A percentile compares a stretch with the other conserved stretches of the same genome.
phyloP scores from a whole-genome alignment of 2,888 invertebrate species.

The Drosophila melanosoma region DNA sequence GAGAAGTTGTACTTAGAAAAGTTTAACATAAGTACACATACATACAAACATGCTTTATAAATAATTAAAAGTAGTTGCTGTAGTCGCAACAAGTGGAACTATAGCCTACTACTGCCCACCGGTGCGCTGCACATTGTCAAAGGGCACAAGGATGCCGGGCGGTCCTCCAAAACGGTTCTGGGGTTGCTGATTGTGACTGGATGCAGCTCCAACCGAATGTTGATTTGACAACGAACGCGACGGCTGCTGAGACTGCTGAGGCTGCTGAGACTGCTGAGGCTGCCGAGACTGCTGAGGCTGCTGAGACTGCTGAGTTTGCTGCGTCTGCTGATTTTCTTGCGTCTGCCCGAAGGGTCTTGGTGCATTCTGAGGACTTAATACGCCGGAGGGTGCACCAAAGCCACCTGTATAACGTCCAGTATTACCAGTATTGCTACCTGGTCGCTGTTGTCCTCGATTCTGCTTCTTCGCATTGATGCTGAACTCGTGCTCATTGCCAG shows the following conservation, averaged over 20 bases:
- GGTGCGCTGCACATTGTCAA: conserved; percentile 76
- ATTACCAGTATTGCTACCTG: conserved; percentile 14
- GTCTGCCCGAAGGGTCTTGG: conserved; percentile 66
- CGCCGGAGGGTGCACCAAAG: conserved; percentile 75
- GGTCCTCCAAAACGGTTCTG: conserved; percentile 83
- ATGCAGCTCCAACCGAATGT: conserved; percentile 11
- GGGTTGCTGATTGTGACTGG: background rate
- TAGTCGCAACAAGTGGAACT: conserved; percentile 7
- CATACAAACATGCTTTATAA: conserved; percentile 67
- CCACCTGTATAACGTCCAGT: conserved; percentile 74
- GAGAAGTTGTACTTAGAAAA: conserved; percentile 36
- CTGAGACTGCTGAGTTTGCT: conserved; percentile 21
- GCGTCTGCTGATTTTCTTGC: conserved; percentile 36
- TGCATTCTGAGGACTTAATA: conserved; percentile 64
- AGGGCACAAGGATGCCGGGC: conserved; percentile 83
- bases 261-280: conserved; percentile 12
- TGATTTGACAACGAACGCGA: conserved; percentile 10
- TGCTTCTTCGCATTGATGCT: conserved; percentile 26
- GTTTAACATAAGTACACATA: conserved; percentile 61
- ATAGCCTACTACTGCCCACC: conserved; percentile 54
- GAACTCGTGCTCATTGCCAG: conserved; percentile 62
- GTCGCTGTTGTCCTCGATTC: conserved; percentile 35
- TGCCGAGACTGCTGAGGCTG: conserved; percentile 19
- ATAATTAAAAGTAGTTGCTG: conserved; percentile 74
- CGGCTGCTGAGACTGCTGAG: conserved; percentile 15